Percentiles rank a stretch among this genome's conserved stretches.
Evolutionary conservation across 1,140 invertebrate species (phyloP).

Genomic region (Nylanderia fulva): DNA sequence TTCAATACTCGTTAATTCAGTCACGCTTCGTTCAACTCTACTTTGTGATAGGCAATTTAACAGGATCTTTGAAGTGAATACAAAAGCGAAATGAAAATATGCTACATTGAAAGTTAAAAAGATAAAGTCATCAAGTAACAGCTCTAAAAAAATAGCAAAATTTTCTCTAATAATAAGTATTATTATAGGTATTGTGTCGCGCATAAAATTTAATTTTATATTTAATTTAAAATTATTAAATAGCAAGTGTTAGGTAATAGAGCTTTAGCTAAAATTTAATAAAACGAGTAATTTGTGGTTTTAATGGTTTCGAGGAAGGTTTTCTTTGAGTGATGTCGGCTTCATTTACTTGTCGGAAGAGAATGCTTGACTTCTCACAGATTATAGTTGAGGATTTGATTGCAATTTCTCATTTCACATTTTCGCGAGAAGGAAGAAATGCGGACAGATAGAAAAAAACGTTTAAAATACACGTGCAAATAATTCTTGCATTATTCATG

Average conservation of each 20-base stretch:
- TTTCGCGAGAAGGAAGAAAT: neutral
- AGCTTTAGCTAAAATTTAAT: neutral
- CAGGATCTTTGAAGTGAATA: neutral
- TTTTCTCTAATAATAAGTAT: neutral
- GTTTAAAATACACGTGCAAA: neutral
- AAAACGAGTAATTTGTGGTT: conserved; percentile 16
- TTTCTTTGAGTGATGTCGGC: neutral
- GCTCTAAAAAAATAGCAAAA: conserved; percentile 3
- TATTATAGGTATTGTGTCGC: neutral
- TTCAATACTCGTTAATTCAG: neutral
- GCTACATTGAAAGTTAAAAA: conserved; percentile 28
- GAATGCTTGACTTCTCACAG: neutral
- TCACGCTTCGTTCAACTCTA: neutral
- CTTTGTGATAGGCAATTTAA: neutral
- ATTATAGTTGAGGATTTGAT: neutral
- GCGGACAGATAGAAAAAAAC: neutral
- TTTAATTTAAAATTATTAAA: conserved; percentile 33
- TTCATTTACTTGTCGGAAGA: conserved; percentile 35
- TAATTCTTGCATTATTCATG: neutral
- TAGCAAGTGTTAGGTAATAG: neutral
- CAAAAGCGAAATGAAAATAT: neutral
- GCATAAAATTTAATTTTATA: no score
- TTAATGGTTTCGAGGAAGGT: conserved; percentile 9
- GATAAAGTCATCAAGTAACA: neutral
- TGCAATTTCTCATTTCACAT: neutral